Conservation (phyloP, 1,140 invertebrate genomes). For the Rhyacophila brunnea region DNA sequence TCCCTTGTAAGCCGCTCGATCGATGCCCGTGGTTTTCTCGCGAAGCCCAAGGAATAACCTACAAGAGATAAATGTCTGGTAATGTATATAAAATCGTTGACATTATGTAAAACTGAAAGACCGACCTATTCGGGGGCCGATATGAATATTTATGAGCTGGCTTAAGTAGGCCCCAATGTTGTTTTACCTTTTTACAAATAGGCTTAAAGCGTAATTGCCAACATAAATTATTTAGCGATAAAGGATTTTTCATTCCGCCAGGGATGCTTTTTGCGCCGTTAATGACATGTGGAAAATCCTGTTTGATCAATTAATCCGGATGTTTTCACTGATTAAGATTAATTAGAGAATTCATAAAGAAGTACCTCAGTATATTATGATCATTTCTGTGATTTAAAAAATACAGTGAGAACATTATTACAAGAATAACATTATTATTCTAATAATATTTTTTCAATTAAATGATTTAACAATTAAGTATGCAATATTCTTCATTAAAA, state of each 20-base stretch:
- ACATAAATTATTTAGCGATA: constrained; percentile 35
- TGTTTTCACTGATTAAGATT: neutral
- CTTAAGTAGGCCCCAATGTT: constrained; percentile 28
- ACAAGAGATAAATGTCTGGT: constrained; percentile 32
- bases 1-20: neutral
- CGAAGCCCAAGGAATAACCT: constrained; percentile 10
- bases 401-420: too few relatives aligned
- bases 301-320: too few relatives aligned
- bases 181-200: constrained; percentile 36
- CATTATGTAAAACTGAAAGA: constrained; percentile 36
- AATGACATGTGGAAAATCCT: constrained; percentile 8
- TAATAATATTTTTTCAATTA: too few relatives aligned
- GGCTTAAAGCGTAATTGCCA: constrained; percentile 33
- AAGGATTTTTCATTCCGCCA: constrained; percentile 26
- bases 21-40: neutral
- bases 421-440: too few relatives aligned
- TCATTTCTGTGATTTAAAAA: too few relatives aligned
- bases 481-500: too few relatives aligned
- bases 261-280: constrained; percentile 10
- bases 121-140: constrained; percentile 27
- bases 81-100: constrained; percentile 36
- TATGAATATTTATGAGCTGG: constrained; percentile 35
- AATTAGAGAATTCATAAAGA: neutral
- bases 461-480: too few relatives aligned
- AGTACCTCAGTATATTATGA: too few relatives aligned